phyloP scores from a whole-genome alignment of 2,797 vertebrate species.

The Garrulus glandarius region DNA sequence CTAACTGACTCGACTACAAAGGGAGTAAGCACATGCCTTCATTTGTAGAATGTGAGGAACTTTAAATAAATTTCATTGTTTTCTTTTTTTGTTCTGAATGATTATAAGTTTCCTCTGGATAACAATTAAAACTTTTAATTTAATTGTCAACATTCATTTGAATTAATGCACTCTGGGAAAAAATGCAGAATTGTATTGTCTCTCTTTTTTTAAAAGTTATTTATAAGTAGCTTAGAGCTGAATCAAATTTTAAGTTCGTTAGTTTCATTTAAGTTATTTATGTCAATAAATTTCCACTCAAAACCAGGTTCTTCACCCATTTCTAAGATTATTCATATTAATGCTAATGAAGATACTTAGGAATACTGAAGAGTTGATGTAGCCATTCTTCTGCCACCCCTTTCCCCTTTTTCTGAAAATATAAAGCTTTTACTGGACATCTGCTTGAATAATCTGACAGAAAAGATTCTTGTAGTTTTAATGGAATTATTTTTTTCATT shows the following conservation, averaged over 20 bases:
- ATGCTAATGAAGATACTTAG: not conserved
- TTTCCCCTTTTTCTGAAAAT: not conserved
- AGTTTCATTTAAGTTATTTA: slow-evolving; percentile 18
- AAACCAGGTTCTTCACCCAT: not conserved
- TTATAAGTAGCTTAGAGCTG: slow-evolving; percentile 2
- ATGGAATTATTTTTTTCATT: not conserved
- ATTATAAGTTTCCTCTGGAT: not conserved
- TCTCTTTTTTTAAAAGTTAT: not conserved
- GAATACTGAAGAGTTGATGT: not conserved
- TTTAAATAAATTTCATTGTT: not conserved
- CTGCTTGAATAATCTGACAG: not conserved
- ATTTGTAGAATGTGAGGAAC: not conserved
- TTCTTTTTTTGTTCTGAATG: not conserved
- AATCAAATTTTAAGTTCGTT: slow-evolving; percentile 31
- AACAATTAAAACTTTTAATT: slow-evolving; percentile 9
- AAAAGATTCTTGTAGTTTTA: not conserved
- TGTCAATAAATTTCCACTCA: not conserved
- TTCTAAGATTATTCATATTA: not conserved
- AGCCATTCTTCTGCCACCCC: not conserved
- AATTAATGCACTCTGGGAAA: not conserved
- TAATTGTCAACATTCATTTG: not conserved
- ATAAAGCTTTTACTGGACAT: not conserved
- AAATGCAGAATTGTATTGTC: not conserved
- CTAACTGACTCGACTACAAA: not conserved
- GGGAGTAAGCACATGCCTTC: not conserved